phyloP scores from a whole-genome alignment of 2,797 vertebrate genomes.

The Urophycis tenuis region DNA sequence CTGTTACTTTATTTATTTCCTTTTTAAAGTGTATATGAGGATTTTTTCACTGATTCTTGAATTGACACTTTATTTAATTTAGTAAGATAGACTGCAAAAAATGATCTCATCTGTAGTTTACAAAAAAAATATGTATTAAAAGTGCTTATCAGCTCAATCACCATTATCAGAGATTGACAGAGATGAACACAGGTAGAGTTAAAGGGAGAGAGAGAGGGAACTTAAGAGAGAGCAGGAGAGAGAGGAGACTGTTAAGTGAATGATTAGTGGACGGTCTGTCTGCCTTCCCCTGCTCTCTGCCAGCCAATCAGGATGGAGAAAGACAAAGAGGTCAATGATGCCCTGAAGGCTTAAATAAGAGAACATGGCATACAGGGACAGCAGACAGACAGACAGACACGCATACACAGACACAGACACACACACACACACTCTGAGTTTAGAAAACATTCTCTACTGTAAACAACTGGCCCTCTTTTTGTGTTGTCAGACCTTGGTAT shows the following conservation, averaged over 20 bases:
- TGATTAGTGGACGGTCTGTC: constrained; percentile 34
- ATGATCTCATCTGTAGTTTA: too few relatives aligned
- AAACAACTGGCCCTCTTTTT: not conserved
- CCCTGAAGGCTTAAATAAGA: constrained; percentile 43
- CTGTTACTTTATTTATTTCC: too few relatives aligned
- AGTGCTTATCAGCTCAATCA: too few relatives aligned
- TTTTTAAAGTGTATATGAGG: too few relatives aligned
- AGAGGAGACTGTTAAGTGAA: constrained; percentile 33
- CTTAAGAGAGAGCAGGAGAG: not conserved
- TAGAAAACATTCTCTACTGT: not conserved
- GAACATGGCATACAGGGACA: constrained; percentile 20
- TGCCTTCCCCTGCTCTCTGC: constrained; percentile 33
- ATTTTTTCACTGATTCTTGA: too few relatives aligned
- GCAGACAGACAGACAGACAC: constrained; percentile 4
- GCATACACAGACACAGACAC: not conserved
- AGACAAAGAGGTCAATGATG: constrained; percentile 56
- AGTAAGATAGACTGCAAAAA: too few relatives aligned
- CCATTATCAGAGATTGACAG: not conserved
- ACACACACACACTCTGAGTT: not conserved
- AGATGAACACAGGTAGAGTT: not conserved
- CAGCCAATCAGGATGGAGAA: constrained; percentile 52
- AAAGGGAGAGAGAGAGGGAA: constrained; percentile 7
- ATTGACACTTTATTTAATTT: too few relatives aligned
- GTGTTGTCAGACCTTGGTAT: not conserved
- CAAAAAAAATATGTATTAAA: too few relatives aligned